A percentile compares a stretch with the other conserved stretches of the same genome.
phyloP scores from a whole-genome alignment of 2,797 vertebrate species.

The Ctenopoma kingsleyae region DNA sequence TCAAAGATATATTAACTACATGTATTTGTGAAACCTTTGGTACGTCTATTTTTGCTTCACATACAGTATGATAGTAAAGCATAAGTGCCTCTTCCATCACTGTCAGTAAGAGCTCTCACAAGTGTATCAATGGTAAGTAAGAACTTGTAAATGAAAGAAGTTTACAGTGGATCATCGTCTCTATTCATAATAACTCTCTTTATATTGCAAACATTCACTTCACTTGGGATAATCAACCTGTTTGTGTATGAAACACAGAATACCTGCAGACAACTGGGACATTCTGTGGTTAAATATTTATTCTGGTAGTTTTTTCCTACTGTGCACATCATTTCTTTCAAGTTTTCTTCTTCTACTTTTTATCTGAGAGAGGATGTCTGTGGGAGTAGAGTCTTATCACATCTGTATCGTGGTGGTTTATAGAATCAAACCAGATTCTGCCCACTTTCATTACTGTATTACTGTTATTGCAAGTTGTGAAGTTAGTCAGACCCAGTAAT shows the following conservation, averaged over 20 bases:
- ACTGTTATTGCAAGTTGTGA: conserved; percentile 5
- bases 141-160: conserved; percentile 5
- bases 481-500: conserved; percentile 26
- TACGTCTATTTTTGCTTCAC: neutral
- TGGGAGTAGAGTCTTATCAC: neutral
- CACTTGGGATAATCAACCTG: neutral
- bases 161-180: conserved; percentile 29
- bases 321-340: conserved; percentile 1
- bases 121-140: neutral
- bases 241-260: conserved; percentile 28
- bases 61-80: too few relatives aligned
- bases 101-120: neutral
- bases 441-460: neutral
- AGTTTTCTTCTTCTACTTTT: neutral
- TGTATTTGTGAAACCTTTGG: too few relatives aligned
- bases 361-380: neutral
- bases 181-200: conserved; percentile 17
- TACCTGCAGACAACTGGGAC: conserved; percentile 7
- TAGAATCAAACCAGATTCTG: neutral
- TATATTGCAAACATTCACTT: conserved; percentile 27
- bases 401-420: neutral
- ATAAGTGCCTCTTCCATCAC: neutral
- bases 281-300: conserved; percentile 45
- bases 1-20: too few relatives aligned
- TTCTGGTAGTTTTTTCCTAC: neutral